Base-by-base conservation (phyloP, 2,797 vertebrate genomes). In the Fundulus diaphanus region DNA sequence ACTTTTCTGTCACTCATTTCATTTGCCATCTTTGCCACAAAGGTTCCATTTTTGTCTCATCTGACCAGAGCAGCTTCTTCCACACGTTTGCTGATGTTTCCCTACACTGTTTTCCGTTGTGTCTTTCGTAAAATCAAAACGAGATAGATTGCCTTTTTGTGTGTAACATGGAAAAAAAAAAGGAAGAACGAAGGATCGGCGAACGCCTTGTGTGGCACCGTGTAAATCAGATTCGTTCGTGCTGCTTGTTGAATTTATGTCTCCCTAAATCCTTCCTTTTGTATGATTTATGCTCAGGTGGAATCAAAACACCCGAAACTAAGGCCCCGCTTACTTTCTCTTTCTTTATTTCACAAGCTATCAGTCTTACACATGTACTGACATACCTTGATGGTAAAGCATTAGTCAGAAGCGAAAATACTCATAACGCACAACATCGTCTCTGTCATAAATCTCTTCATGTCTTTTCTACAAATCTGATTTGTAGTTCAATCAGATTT, bases 331-430 rank as follows among this genome's bases (percentile, higher is more conserved):
- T 54, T 18, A 20, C 68, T 76, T 79, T 84, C 66, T 68, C n/a
- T 82, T 82, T 90, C 72, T 79, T 20, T 78, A 54, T 86, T 77
- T 79, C 67, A 35, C 46, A 51, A 35, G 37, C 31, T 44, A 52
- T 7, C 3, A 4, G 51, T 80, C 18, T 75, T 48, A 74, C 52
- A 78, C 89, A 83, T 80, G 85, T 76, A 80, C 82, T 78, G 94
- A 86, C 89, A 84, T 92, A 94, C 87, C 92, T 86, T 93, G 87
- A 93, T 95, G 94, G 93, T 94, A 93, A 95, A 94, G 95, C 87
- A 80, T 97, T 95, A 97, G 92, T 97, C 96, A 97, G 92, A 96
- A 88, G 96, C 96, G 95, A 92, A 94, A 97, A 57, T 24, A 27
- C 27, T 67, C 33, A 40, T 42, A 31, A 72, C 33, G n/a, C 37